Conservation (phyloP, 1,140 invertebrate genomes). For the Parasteatoda tepidariorum region DNA sequence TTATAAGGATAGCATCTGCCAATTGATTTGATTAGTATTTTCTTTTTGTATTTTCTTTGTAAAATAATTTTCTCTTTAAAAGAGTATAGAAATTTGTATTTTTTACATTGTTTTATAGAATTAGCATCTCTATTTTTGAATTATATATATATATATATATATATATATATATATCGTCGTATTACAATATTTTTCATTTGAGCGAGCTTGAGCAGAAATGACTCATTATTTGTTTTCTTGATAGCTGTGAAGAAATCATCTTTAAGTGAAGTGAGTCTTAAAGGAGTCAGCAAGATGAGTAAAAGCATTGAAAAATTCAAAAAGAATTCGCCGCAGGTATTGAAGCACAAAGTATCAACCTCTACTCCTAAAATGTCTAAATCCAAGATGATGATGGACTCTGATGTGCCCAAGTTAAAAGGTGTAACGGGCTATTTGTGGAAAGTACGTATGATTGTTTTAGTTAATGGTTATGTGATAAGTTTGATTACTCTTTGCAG, state of each 20-base stretch:
- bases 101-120: no score
- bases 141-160: background rate
- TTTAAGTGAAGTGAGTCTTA: conserved; percentile 1
- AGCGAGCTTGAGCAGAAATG: background rate
- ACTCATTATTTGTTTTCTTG: background rate
- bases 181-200: background rate
- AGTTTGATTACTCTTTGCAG: no score
- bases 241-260: background rate
- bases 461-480: no score
- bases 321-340: background rate
- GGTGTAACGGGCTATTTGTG: conserved; percentile 43
- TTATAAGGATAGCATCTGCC: no score
- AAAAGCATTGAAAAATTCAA: conserved; percentile 25
- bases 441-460: conserved; percentile 26
- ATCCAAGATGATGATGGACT: background rate
- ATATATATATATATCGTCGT: background rate
- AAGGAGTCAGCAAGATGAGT: conserved; percentile 8
- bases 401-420: conserved; percentile 27
- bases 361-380: background rate
- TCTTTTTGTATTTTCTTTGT: no score
- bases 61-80: no score
- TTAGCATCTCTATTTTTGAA: background rate
- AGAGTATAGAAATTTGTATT: no score
- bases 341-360: background rate
- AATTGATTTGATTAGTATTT: no score